Conservation (phyloP, 2,797 vertebrate genomes). For the Alcedo atthis region DNA sequence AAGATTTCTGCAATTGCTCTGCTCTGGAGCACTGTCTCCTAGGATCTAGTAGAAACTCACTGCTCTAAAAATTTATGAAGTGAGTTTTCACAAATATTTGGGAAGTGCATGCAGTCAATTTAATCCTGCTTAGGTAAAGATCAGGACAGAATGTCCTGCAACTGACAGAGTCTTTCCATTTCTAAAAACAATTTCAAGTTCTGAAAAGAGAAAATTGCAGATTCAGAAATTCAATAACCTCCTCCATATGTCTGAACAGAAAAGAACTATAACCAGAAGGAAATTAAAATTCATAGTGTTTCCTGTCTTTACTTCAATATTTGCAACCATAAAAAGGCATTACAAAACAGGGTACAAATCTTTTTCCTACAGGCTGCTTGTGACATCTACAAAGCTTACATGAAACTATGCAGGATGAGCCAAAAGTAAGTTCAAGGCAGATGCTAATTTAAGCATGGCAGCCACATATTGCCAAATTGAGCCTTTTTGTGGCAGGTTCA, state of each 20-base stretch:
- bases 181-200: constrained; percentile 10
- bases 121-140: neutral
- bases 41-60: neutral
- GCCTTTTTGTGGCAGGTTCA: constrained; percentile 48
- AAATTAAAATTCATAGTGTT: constrained; percentile 68
- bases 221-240: constrained; percentile 49
- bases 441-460: constrained; percentile 56
- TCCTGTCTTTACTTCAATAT: constrained; percentile 55
- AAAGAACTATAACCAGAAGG: constrained; percentile 57
- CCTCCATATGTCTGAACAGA: constrained; percentile 53
- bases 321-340: constrained; percentile 35
- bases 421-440: constrained; percentile 67
- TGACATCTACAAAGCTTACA: constrained; percentile 56
- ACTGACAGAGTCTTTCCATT: constrained; percentile 2
- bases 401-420: constrained; percentile 43
- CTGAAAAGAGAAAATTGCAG: constrained; percentile 37
- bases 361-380: constrained; percentile 59
- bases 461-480: constrained; percentile 54
- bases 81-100: neutral
- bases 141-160: neutral
- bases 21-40: neutral
- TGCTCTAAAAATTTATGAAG: neutral
- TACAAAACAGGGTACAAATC: constrained; percentile 48
- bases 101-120: neutral
- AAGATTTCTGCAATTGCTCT: neutral